Evolutionary conservation across 2,888 invertebrate genomes (phyloP), one percentile per base, ranked within the genome.

Genomic region (Drosophila paranaensis): DNA sequence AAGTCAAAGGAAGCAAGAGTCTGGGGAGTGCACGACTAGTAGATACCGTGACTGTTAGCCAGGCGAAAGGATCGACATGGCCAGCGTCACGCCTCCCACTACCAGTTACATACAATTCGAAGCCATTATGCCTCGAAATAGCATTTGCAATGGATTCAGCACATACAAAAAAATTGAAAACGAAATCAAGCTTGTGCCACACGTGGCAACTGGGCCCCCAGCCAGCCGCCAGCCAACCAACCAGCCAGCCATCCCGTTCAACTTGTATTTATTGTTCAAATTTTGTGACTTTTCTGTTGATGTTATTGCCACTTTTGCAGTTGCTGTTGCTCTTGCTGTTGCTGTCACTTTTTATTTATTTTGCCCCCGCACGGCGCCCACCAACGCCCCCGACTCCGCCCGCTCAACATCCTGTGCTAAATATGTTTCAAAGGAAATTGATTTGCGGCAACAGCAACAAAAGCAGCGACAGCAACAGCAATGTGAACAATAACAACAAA

Each of bases 371-470:
- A 11, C 30, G 20, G 37, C 37, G 35, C 51, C 9, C 14, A 33
- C 9, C 14, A 33, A 33, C 48, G 48, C 51, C 51, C 20, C 37
- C 14, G 37, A 37, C 53, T 39, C 25, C 56, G 60, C 46, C 66
- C 46, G 43, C 33, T 39, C 45, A 39, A 64, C 66, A 74, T 85
- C 74, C 86, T 80, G 81, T 58, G 88, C 82, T 74, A 85, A 85
- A 88, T 80, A 88, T 82, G 85, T 82, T 80, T 82, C 72, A 82
- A 80, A 82, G 83, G 81, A 88, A 88, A 82, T 88, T 83, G 88
- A 86, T 83, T 83, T 83, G 88, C 68, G 69, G 88, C 66, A 74
- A 48, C 64, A 60, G 45, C 63, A 56, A 35, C 46, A 51, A 54
- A n/a, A 76, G 51, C 33, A 60, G 33, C 16, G 54, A 8, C 37